Conservation (phyloP, 2,113 vertebrate genomes). For the chimpanzee (Pan troglodytes) region NHGRI_mPanTro3-v2.1_pri NC_072404.2:122032001-122032500, state of each 20-base stretch:
- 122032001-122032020: slow-evolving; percentile 83
- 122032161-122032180: slow-evolving; percentile 40
- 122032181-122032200: slow-evolving; percentile 51
- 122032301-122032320: slow-evolving; percentile 88
- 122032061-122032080: slow-evolving; percentile 83
- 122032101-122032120: not conserved
- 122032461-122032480: slow-evolving; percentile 86
- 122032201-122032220: slow-evolving; percentile 74
- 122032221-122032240: slow-evolving; percentile 54
- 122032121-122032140: not conserved
- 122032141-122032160: not conserved
- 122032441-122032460: slow-evolving; percentile 85
- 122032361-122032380: slow-evolving; percentile 88
- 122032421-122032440: slow-evolving; percentile 87
- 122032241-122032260: not conserved
- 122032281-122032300: slow-evolving; percentile 85
- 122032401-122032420: slow-evolving; percentile 87
- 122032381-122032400: slow-evolving; percentile 89
- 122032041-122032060: slow-evolving; percentile 83
- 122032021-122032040: slow-evolving; percentile 82
- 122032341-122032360: slow-evolving; percentile 88
- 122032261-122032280: slow-evolving; percentile 80
- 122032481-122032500: slow-evolving; percentile 84
- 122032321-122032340: slow-evolving; percentile 88
- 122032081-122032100: slow-evolving; percentile 68